Base-by-base conservation (phyloP, 2,888 invertebrate genomes). In the Drosophila subquinaria region DNA sequence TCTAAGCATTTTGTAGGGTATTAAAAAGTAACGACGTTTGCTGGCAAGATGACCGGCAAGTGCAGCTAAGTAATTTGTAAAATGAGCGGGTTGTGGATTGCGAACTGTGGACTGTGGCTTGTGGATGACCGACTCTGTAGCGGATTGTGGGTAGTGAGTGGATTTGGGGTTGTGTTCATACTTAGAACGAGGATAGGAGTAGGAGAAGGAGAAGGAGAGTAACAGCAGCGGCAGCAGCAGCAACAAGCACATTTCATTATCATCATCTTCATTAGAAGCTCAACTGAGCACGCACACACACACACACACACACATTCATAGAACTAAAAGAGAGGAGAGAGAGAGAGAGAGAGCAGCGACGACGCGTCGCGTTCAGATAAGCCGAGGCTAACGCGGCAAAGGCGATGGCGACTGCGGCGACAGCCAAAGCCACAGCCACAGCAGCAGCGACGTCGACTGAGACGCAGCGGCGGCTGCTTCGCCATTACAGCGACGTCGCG, bases 251-350 rank as follows among this genome's bases (percentile, higher is more conserved):
- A 79, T 82, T 83, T 85, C 84, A 85, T 85, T 84, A 88, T 88
- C 89, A 81, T 76, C 75, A 78, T 86, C 89, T 86, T 88, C 88
- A 85, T 86, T 89, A 86, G 89, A 84, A 76, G 69, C 69, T 64
- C 52, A 60, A 55, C 40, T 40, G 20, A 55, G 45, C 65, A 70
- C 69, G 63, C 70, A 67, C 60, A 60, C 50, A 64, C 56, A 61
- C 23, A 23, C 20, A 20, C 53, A 10, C 53, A 4, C 35, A 53
- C 17, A 23, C 33, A 33, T 1, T 6, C 2, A 2, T 4, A 47
- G 1, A 2, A 17, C 13, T 11, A 13, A 57, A 40, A 71, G 30
- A 36, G 40, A 17, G 35, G 23, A 43, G 35, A 36, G 30, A 48
- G 51, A 59, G 50, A 30, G 47, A 50, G 55, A 40, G 52, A 23